Base-by-base conservation (phyloP, 2,797 vertebrate species). In the Bovichtus diacanthus region DNA sequence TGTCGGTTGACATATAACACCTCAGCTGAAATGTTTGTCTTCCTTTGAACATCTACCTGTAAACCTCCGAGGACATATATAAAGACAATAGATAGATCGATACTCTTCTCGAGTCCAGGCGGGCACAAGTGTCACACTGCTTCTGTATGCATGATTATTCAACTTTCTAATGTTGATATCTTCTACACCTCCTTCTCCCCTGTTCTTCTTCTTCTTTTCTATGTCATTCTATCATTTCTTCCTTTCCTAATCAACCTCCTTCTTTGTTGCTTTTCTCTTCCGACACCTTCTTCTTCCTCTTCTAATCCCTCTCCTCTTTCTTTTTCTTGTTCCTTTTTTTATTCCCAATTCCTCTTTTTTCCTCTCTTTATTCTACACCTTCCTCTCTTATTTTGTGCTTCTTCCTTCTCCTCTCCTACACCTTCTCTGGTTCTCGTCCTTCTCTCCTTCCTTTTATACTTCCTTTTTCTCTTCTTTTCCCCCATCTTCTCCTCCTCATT, bases 1-100 rank as follows among this genome's bases (percentile, higher is more conserved):
- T 53, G 12, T 21, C 9, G 6, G 56, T 21, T 11, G 49, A 80
- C 67, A 58, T 51, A 5, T 21, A 50, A 41, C n/a, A 51, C 66
- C 56, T 76, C 41, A 61, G 68, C 46, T 19, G 18, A 50, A 76
- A 43, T 64, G 23, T 43, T 58, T n/a, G 47, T 65, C 51, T 64
- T 15, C 6, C n/a, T 69, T 67, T 51, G 36, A 51, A 54, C 36
- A 31, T 75, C 62, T 63, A 67, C 31, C 55, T 70, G 29, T 74
- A 59, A 54, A 39, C 51, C 23, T 38, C 49, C 9, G 19, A 74
- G 36, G 74, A 36, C 49, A 82, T 59, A 61, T 23, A n/a, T n/a
- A 43, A 44, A 47, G 18, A 1, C 36, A 70, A 60, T 25, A 0
- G 0, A 51, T 27, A 47, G 12, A 60, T 6, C 4, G 3, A 55